phyloP scores from a whole-genome alignment of 2,797 vertebrate species.

The Lophura swinhoii region DNA sequence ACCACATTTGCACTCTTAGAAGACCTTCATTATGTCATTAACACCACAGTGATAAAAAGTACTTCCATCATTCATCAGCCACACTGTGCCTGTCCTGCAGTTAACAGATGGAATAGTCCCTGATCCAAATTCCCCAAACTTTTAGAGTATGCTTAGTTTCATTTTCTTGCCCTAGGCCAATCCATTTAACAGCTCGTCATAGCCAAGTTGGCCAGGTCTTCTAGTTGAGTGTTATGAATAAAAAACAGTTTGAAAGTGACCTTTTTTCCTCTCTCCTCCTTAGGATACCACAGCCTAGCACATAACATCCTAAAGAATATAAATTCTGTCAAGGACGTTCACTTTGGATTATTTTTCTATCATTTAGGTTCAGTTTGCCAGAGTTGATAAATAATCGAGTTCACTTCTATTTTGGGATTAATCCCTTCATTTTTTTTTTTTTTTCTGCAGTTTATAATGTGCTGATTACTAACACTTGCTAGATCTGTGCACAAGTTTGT shows the following conservation, averaged over 20 bases:
- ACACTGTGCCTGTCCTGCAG: neutral
- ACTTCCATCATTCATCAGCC: slow-evolving; percentile 37
- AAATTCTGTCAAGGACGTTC: neutral
- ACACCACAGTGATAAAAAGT: slow-evolving; percentile 41
- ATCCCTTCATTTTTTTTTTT: neutral
- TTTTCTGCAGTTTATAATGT: neutral
- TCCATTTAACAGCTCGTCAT: slow-evolving; percentile 17
- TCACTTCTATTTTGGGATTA: neutral
- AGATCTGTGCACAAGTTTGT: neutral
- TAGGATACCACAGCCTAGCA: neutral
- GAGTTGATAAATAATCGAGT: neutral
- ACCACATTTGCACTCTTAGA: slow-evolving; percentile 53
- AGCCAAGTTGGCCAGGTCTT: slow-evolving; percentile 3
- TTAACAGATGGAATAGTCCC: slow-evolving; percentile 50
- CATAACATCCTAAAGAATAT: neutral
- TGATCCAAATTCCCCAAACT: slow-evolving; percentile 35
- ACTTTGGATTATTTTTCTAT: neutral
- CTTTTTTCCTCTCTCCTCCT: slow-evolving; percentile 13
- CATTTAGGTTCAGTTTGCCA: neutral
- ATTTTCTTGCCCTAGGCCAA: slow-evolving; percentile 53
- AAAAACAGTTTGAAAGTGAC: slow-evolving; percentile 37
- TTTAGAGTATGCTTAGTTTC: slow-evolving; percentile 25
- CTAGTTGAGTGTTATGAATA: neutral
- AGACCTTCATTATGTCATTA: slow-evolving; percentile 66
- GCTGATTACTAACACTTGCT: neutral